Evolutionary conservation across 1,140 invertebrate genomes (phyloP).

Genomic region (Sipha flava): DNA sequence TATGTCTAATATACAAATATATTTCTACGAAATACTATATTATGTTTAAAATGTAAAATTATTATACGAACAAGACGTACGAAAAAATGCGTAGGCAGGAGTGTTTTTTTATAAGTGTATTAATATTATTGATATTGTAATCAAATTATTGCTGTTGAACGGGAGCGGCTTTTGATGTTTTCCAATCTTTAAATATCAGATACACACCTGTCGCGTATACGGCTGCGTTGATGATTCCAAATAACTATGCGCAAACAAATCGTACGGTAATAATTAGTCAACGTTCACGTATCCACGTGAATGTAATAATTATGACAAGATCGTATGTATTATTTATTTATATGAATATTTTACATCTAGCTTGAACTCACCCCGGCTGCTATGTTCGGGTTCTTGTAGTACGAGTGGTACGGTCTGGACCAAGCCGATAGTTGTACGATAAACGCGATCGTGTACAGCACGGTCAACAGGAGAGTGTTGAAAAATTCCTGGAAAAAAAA

Average conservation of each 20-base stretch:
- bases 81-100: too few relatives aligned
- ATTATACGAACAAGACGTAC: too few relatives aligned
- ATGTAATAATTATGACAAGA: too few relatives aligned
- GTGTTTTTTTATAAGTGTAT: too few relatives aligned
- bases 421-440: conserved; percentile 63
- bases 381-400: conserved; percentile 52
- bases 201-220: conserved; percentile 67
- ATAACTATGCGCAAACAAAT: conserved; percentile 51
- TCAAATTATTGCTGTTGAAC: background rate
- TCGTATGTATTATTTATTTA: too few relatives aligned
- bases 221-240: conserved; percentile 71
- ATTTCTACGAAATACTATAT: too few relatives aligned
- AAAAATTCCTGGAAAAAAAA: conserved; percentile 60
- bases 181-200: conserved; percentile 66
- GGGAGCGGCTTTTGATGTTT: conserved; percentile 41
- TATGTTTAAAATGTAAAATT: too few relatives aligned
- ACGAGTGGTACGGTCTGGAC: conserved; percentile 43
- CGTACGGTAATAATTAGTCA: too few relatives aligned
- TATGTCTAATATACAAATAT: too few relatives aligned
- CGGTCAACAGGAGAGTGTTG: conserved; percentile 58
- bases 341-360: too few relatives aligned
- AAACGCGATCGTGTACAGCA: conserved; percentile 69
- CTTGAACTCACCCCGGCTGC: conserved; percentile 67
- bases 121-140: too few relatives aligned
- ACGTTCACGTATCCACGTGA: too few relatives aligned